These are phyloP conservation scores for Corvus cornix DNA, from an alignment of 2,113 vertebrate species.

Conservation along the genomic window DNA sequence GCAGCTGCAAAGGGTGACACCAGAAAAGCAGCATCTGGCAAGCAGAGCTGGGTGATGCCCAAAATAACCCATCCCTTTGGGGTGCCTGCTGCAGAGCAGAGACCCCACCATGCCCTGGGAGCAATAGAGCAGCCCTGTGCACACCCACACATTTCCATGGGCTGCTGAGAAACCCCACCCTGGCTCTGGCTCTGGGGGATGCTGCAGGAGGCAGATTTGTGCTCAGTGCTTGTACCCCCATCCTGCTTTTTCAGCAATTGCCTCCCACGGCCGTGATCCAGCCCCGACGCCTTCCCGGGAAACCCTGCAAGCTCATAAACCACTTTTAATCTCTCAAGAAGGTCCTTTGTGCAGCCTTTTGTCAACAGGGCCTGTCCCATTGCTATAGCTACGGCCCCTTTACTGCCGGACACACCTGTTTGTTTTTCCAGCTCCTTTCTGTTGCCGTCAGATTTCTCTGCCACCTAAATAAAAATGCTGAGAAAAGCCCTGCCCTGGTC, in stretches of 20 bases:
- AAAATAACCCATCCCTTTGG: not conserved
- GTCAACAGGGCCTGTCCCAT: conserved; percentile 59
- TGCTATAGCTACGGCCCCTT: conserved; percentile 50
- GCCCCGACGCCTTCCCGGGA: not conserved
- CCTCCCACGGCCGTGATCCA: rapidly evolving
- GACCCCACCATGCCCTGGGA: not conserved
- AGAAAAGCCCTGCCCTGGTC: not conserved
- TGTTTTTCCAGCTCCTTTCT: conserved; percentile 67
- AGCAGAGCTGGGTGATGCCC: not conserved
- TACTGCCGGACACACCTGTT: conserved; percentile 52
- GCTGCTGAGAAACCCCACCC: not conserved
- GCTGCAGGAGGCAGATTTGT: not conserved
- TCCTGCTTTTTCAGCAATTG: not conserved
- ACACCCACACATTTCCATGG: rapidly evolving
- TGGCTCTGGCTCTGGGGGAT: rapidly evolving
- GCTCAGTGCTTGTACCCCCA: rapidly evolving
- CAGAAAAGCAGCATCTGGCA: not conserved
- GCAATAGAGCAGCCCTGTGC: rapidly evolving
- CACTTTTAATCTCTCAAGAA: not conserved
- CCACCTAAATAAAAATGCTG: not conserved
- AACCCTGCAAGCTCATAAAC: not conserved
- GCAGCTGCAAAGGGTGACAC: rapidly evolving
- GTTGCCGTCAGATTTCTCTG: not conserved
- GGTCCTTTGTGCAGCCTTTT: conserved; percentile 48
- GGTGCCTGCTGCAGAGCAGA: not conserved